These are phyloP conservation scores for Capitulum mitella DNA, from an alignment of 2,888 invertebrate species.

Conservation along the genomic window DNA sequence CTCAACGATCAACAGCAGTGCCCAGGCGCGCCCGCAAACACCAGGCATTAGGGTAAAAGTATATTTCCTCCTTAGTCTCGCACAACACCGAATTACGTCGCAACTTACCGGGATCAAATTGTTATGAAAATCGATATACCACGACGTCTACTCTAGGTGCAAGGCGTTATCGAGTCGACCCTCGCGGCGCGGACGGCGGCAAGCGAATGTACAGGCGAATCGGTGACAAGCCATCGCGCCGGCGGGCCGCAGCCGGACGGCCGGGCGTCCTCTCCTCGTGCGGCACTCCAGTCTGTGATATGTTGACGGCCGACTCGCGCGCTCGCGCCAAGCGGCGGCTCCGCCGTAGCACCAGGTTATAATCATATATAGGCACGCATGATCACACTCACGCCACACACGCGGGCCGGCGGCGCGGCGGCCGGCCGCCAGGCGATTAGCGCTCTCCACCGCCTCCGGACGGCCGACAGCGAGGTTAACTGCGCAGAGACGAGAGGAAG, in stretches of 20 bases:
- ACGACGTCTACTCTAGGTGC: not conserved
- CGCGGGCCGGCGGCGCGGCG: too few species aligned
- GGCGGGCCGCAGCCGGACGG: not conserved
- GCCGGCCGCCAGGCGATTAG: not conserved
- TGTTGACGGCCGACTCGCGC: not conserved
- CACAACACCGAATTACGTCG: constrained; percentile 16
- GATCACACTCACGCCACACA: not conserved
- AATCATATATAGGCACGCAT: not conserved
- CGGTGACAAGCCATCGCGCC: not conserved
- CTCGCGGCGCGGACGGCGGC: not conserved
- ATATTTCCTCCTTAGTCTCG: constrained; percentile 10
- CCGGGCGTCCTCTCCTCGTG: not conserved
- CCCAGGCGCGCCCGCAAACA: too few species aligned
- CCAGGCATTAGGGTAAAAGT: not conserved
- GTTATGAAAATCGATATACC: not conserved
- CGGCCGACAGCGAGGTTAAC: not conserved
- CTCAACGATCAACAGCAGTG: too few species aligned
- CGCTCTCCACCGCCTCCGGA: not conserved
- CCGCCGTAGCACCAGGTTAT: constrained; percentile 1
- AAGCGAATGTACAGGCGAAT: not conserved
- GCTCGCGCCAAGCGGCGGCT: not conserved
- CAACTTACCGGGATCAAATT: not conserved
- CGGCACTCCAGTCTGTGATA: not conserved
- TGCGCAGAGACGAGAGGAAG: too few species aligned
- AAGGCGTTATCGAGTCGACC: not conserved